Conservation (phyloP, 1,140 invertebrate species). For the Zaprionus inermis region DNA sequence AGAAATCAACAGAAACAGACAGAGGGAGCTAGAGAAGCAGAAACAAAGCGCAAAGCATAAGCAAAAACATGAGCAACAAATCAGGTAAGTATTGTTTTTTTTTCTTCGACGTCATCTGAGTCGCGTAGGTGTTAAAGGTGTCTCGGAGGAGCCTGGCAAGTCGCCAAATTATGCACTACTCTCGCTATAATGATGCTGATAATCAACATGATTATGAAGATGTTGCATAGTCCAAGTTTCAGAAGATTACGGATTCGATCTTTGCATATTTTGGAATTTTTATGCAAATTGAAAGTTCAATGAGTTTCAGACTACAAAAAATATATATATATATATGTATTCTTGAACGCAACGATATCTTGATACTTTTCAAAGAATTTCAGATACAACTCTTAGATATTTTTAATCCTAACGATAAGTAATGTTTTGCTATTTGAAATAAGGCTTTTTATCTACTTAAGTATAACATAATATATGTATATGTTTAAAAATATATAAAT, state of each 20-base stretch:
- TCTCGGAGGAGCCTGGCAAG: conserved; percentile 34
- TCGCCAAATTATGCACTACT: conserved; percentile 31
- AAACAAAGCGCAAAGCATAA: conserved; percentile 21
- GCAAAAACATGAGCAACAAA: conserved; percentile 6
- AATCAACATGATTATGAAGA: conserved; percentile 2
- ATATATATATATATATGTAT: too few relatives aligned
- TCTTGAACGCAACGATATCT: background rate
- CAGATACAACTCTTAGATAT: too few relatives aligned
- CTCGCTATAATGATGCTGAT: conserved; percentile 8
- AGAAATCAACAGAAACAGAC: conserved; percentile 31
- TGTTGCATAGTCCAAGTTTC: background rate
- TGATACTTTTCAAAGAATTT: background rate
- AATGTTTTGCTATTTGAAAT: too few relatives aligned
- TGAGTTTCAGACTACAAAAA: too few relatives aligned
- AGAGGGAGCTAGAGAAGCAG: conserved; percentile 15
- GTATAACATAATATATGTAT: too few relatives aligned
- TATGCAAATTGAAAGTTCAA: too few relatives aligned
- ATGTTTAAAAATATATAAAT: too few relatives aligned
- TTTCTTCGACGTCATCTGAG: conserved; percentile 31
- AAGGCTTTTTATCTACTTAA: too few relatives aligned
- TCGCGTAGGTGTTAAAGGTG: conserved; percentile 74
- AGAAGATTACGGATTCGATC: too few relatives aligned
- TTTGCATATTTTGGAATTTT: too few relatives aligned
- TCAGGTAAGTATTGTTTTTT: conserved; percentile 15
- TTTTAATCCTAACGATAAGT: too few relatives aligned